A percentile compares a stretch with the other conserved stretches of the same genome.
phyloP scores from a whole-genome alignment of 2,888 invertebrate species.

The Oithona nana region DNA sequence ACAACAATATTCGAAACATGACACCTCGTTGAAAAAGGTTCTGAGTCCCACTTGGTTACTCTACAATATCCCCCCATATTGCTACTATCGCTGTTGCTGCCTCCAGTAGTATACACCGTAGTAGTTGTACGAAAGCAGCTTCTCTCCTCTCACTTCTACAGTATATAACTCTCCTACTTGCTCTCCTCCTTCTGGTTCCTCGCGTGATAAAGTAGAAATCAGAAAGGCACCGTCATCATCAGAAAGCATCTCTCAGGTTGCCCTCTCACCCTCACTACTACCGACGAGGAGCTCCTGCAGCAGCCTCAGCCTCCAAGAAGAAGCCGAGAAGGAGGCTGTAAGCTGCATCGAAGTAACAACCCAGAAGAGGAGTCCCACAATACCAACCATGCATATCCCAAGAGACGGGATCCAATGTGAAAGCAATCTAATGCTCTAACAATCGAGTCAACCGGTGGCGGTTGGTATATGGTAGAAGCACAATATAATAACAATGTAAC shows the following conservation, averaged over 20 bases:
- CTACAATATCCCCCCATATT: neutral
- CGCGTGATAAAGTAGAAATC: neutral
- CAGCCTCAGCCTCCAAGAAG: too few relatives aligned
- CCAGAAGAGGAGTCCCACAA: neutral
- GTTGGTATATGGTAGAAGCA: too few relatives aligned
- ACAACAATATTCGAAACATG: too few relatives aligned
- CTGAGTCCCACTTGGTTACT: neutral
- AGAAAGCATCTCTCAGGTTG: neutral
- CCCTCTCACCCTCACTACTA: too few relatives aligned
- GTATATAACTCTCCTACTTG: too few relatives aligned
- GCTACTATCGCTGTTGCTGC: too few relatives aligned
- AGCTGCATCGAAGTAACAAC: neutral
- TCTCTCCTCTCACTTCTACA: too few relatives aligned
- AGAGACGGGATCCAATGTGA: neutral
- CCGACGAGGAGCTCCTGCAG: too few relatives aligned
- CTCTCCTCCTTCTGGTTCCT: neutral
- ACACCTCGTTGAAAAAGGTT: neutral
- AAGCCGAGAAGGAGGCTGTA: too few relatives aligned
- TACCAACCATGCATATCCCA: neutral
- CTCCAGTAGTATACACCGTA: too few relatives aligned
- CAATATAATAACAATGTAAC: too few relatives aligned
- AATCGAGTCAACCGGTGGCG: neutral
- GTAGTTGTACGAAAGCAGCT: neutral
- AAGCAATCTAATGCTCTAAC: neutral
- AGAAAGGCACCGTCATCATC: neutral